A percentile compares a stretch with the other conserved stretches of the same genome.
These are phyloP conservation scores for Alexandromys oeconomus DNA, from an alignment of 2,797 vertebrate species.

Conservation along the genomic window DNA sequence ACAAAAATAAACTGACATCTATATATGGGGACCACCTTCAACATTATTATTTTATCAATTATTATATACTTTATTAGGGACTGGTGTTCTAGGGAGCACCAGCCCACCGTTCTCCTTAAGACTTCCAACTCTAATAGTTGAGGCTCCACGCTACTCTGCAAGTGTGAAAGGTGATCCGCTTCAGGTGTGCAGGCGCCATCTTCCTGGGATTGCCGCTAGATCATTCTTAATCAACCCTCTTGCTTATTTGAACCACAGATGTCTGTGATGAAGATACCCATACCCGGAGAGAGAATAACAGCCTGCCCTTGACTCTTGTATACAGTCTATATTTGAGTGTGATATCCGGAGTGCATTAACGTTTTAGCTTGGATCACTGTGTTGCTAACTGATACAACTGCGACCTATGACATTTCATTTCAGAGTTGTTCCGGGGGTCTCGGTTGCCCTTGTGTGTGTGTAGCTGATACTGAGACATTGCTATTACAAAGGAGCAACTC, in stretches of 20 bases:
- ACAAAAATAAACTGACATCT: constrained; percentile 27
- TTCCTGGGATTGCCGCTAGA: background rate
- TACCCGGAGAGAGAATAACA: background rate
- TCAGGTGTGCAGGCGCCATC: background rate
- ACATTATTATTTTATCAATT: background rate
- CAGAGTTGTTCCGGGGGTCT: background rate
- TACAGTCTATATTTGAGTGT: constrained; percentile 11
- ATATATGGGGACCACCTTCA: background rate
- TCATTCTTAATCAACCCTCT: constrained; percentile 7
- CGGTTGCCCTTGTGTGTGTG: background rate
- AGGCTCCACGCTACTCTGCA: background rate
- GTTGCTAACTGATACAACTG: background rate
- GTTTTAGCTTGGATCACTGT: constrained; percentile 35
- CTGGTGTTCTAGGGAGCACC: background rate
- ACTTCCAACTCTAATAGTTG: background rate
- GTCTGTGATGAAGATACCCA: background rate
- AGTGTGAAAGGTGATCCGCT: background rate
- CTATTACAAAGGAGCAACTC: background rate
- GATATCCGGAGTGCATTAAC: background rate
- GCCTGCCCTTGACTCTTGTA: background rate
- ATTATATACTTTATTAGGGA: background rate
- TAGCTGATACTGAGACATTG: background rate
- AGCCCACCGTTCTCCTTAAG: background rate
- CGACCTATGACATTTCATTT: background rate
- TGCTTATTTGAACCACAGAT: constrained; percentile 34